Evolutionary conservation across 23 tunicate species (phyloP), one percentile per base, ranked within the genome.

Genomic region (Pegea sp.): DNA sequence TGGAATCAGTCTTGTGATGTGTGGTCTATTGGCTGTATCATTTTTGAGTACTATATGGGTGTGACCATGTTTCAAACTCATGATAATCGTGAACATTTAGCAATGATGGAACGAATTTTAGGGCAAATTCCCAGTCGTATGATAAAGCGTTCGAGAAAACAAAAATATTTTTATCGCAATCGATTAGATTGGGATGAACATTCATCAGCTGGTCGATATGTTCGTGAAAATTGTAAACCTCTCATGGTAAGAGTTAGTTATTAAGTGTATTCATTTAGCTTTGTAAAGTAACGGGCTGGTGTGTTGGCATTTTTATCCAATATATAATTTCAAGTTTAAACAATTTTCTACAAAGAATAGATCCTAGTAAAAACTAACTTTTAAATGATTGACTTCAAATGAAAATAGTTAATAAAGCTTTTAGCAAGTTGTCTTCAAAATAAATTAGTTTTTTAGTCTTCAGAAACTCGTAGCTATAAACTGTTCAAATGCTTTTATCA

Each of bases 31-130:
- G 99, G 99, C 38, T 76, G 90, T 57, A 91, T 91, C 38, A 79
- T 91, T 13, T 91, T 91, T 51, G 99, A 91, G 67, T 91, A 72
- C 52, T 91, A 91, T 64, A 91, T 78, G 99, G 99, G 99, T 11
- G 68, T 78, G 28, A 91, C 99, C 0, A 91, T 91, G 99, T 91
- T 91, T 53, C 99, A 91, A 72, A 91, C 99, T 3, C 99, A 91
- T 56, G 99, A 91, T 33, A 91, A 91, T 52, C 69, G 91, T 4
- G 99, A 91, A 59, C 99, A 91, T 44, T 62, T 91, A 1, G 99
- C 99, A 11, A 91, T 91, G 99, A 91, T 91, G 99, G 93, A 91
- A 31, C 59, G 99, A 7, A 91, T 91, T 34, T 74, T 91, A 24
- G 99, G 99, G 8, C 93, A 86, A 0, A 67, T 91, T 18, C 99